Conservation (phyloP, 2,888 invertebrate species). For the Drosophila emarginata region DNA sequence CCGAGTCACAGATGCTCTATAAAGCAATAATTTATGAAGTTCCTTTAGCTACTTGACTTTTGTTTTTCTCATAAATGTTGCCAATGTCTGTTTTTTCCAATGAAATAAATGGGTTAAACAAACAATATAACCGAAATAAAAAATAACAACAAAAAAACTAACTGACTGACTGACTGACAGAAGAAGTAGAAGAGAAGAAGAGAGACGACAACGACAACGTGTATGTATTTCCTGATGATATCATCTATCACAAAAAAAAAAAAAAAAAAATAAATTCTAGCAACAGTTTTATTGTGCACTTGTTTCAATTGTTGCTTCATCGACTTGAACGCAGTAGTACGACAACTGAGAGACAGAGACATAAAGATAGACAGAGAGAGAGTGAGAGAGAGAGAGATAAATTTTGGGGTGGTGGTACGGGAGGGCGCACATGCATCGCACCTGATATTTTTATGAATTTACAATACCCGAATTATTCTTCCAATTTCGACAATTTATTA, state of each 20-base stretch:
- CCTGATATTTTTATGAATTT: conserved; percentile 78
- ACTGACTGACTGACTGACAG: neutral
- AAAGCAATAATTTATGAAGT: conserved; percentile 56
- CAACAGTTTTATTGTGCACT: conserved; percentile 47
- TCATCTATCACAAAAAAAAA: conserved; percentile 47
- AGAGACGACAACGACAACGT: neutral
- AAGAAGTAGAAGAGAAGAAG: conserved; percentile 8
- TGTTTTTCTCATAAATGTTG: conserved; percentile 39
- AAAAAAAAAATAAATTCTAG: conserved; percentile 22
- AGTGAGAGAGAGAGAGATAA: neutral
- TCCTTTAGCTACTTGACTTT: conserved; percentile 43
- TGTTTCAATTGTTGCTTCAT: conserved; percentile 44
- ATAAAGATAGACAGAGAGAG: neutral
- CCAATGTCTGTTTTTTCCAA: conserved; percentile 23
- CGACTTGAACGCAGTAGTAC: conserved; percentile 19
- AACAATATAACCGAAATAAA: conserved; percentile 24
- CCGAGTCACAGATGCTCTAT: conserved; percentile 60
- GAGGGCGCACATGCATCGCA: conserved; percentile 46
- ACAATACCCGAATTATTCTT: conserved; percentile 65
- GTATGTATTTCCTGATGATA: conserved; percentile 47
- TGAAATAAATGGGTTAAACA: conserved; percentile 60
- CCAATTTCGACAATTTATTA: conserved; percentile 77
- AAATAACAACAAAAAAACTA: no score
- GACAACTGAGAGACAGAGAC: neutral
- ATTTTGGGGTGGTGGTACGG: neutral